These are phyloP conservation scores for Limnephilus marmoratus DNA, from an alignment of 2,888 invertebrate genomes.

Conservation along the genomic window DNA sequence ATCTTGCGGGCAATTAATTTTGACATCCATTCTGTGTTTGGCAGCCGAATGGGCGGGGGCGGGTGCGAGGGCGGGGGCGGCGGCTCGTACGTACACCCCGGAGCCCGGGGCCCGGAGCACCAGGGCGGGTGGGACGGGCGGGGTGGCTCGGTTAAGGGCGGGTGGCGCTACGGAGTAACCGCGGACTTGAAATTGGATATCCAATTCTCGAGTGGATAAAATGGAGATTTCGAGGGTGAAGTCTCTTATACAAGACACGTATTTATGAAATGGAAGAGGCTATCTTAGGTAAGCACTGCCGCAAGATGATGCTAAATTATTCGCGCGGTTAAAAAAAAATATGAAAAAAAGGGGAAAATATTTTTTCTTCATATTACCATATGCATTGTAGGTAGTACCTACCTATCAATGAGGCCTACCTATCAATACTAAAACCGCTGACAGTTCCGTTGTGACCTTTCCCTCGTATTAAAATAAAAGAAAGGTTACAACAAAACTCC, in stretches of 20 bases:
- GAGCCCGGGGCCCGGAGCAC: slow-evolving; percentile 3
- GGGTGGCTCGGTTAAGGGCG: background rate
- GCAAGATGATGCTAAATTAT: slow-evolving; percentile 14
- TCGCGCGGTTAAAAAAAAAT: slow-evolving; percentile 12
- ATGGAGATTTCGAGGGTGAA: slow-evolving; percentile 17
- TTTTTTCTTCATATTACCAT: background rate
- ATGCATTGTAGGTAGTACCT: too few relatives aligned
- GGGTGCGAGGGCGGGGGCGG: background rate
- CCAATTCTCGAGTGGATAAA: slow-evolving; percentile 29
- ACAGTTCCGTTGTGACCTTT: background rate
- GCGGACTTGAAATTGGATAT: slow-evolving; percentile 50
- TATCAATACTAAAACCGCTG: background rate
- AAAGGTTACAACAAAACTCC: too few relatives aligned
- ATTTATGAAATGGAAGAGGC: slow-evolving; percentile 27
- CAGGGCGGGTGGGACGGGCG: background rate
- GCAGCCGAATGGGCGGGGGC: background rate
- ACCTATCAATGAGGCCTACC: too few relatives aligned
- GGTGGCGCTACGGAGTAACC: slow-evolving; percentile 9
- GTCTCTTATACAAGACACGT: background rate
- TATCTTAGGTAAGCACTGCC: slow-evolving; percentile 2
- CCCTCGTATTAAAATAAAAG: background rate
- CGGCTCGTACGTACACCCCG: background rate
- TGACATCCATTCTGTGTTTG: slow-evolving; percentile 51
- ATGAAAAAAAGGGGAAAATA: background rate
- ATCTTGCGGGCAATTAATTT: slow-evolving; percentile 52